These are phyloP conservation scores for Pyrocephalus nanus DNA, from an alignment of 2,797 vertebrate genomes.

Conservation along the genomic window DNA sequence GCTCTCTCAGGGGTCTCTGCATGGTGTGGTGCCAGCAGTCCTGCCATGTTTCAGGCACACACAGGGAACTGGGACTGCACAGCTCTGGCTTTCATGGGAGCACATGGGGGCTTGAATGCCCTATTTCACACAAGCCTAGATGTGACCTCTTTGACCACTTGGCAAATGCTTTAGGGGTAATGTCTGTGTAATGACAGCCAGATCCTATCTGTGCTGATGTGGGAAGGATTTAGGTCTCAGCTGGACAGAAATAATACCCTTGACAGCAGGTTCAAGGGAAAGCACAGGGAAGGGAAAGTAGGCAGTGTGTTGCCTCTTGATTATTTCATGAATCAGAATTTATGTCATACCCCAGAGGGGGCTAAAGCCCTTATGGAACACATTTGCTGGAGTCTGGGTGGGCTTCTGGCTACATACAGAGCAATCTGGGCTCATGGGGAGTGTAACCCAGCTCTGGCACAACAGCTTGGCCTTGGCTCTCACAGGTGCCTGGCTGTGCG, in stretches of 20 bases:
- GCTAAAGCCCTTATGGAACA: neutral
- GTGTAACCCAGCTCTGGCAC: neutral
- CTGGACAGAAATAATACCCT: neutral
- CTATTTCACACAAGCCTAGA: neutral
- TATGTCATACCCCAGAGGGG: neutral
- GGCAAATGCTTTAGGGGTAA: neutral
- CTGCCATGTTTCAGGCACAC: neutral
- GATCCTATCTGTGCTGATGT: neutral
- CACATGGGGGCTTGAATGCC: neutral
- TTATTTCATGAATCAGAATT: neutral
- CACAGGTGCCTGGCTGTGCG: fast-evolving
- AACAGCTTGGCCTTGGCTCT: neutral
- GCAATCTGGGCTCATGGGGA: neutral
- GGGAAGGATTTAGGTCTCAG: neutral
- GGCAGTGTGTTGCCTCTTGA: neutral
- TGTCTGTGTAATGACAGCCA: neutral
- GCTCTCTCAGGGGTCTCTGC: neutral
- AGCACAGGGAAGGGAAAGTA: neutral
- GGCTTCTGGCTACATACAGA: neutral
- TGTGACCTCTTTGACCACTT: neutral
- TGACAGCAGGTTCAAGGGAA: neutral
- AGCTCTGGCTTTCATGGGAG: neutral
- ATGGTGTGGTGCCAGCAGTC: neutral
- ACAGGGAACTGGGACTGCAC: neutral
- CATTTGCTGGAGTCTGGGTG: neutral